Conservation (phyloP, 2,113 vertebrate genomes). For the Phalacrocorax aristotelis region DNA sequence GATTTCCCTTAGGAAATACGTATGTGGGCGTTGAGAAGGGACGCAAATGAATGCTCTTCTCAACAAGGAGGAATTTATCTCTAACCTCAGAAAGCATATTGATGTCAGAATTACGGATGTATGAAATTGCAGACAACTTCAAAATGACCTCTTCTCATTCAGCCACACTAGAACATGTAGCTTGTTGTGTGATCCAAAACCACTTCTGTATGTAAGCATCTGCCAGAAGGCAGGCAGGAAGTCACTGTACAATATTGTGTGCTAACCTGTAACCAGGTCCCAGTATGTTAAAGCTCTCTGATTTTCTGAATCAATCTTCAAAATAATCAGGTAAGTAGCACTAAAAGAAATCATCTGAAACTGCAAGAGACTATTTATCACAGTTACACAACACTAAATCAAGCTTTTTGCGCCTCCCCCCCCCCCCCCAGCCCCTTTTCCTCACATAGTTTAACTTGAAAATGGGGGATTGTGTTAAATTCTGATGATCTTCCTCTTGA, state of each 20-base stretch:
- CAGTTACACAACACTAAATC: background rate
- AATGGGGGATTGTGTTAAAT: background rate
- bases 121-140: background rate
- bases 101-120: background rate
- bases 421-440: background rate
- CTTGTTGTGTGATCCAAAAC: background rate
- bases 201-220: background rate
- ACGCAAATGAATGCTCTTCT: background rate
- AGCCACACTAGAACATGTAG: background rate
- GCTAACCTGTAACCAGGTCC: background rate
- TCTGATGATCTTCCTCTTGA: background rate
- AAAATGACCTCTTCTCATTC: background rate
- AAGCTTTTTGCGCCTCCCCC: background rate
- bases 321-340: background rate
- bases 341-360: background rate
- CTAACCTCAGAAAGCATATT: background rate
- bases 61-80: constrained; percentile 22
- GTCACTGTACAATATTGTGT: rapidly evolving
- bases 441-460: background rate
- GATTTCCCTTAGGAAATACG: background rate
- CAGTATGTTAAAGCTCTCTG: background rate
- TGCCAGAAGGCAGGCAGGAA: background rate
- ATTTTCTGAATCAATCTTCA: background rate
- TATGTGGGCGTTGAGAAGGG: background rate
- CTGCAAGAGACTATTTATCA: background rate